Percentiles rank a stretch among this genome's conserved stretches.
Conservation (phyloP, 1,140 invertebrate genomes). For the Bombus haemorrhoidalis region DNA sequence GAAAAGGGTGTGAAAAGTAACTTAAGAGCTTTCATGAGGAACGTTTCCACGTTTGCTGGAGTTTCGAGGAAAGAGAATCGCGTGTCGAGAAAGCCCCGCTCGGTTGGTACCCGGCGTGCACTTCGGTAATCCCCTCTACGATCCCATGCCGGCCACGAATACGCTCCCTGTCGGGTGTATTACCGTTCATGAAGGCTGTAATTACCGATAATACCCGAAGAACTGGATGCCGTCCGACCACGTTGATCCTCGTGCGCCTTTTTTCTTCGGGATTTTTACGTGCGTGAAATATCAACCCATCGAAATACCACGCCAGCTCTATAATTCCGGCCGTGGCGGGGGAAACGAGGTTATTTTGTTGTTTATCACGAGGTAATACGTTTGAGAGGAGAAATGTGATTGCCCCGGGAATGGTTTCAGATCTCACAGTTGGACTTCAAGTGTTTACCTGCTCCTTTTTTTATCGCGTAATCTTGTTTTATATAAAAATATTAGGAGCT, state of each 20-base stretch:
- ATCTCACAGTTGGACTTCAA: too few relatives aligned
- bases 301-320: background rate
- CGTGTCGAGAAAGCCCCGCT: constrained; percentile 51
- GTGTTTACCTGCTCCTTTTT: background rate
- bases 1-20: constrained; percentile 38
- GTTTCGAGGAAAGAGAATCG: constrained; percentile 69
- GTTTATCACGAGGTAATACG: background rate
- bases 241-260: background rate
- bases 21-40: constrained; percentile 64
- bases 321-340: background rate
- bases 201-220: constrained; percentile 69
- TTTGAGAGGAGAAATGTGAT: background rate
- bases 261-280: constrained; percentile 46
- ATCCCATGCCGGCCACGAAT: constrained; percentile 48
- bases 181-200: constrained; percentile 66
- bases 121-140: constrained; percentile 52
- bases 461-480: background rate
- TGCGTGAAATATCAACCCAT: constrained; percentile 57
- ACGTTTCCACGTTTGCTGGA: constrained; percentile 56
- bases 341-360: background rate
- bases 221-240: constrained; percentile 59
- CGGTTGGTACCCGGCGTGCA: constrained; percentile 36
- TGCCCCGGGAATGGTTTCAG: background rate
- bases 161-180: constrained; percentile 58
- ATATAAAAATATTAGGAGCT: too few relatives aligned